These are phyloP conservation scores for Saccostrea echinata DNA, from an alignment of 1,140 invertebrate genomes.

Conservation along the genomic window DNA sequence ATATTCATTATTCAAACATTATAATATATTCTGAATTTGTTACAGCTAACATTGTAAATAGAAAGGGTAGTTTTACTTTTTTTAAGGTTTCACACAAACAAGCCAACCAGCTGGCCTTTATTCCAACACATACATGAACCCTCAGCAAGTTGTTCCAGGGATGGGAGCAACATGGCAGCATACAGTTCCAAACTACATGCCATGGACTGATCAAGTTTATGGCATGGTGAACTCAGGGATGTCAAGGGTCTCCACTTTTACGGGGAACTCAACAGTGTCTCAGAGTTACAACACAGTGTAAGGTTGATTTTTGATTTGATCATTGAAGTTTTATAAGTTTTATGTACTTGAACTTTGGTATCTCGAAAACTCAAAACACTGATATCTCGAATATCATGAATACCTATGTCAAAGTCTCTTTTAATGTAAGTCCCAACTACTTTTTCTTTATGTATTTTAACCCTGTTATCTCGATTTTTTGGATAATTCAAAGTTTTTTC, in stretches of 20 bases:
- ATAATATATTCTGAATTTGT: no score
- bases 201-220: constrained; percentile 34
- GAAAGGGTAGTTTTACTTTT: neutral
- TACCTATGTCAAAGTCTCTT: no score
- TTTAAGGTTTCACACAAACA: constrained; percentile 11
- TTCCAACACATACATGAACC: constrained; percentile 6
- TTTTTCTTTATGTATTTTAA: no score
- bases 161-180: constrained; percentile 49
- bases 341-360: no score
- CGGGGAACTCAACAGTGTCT: constrained; percentile 12
- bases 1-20: no score
- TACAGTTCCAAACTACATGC: constrained; percentile 48
- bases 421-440: no score
- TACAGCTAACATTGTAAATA: neutral
- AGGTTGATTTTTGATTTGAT: neutral
- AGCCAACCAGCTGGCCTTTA: constrained; percentile 30
- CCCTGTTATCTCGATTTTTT: no score
- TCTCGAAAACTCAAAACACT: no score
- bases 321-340: no score
- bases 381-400: no score
- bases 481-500: no score
- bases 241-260: neutral
- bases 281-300: constrained; percentile 35
- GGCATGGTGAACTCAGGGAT: neutral
- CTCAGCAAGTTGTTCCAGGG: constrained; percentile 32